Evolutionary conservation across 2,113 vertebrate species (phyloP).

Genomic region (Chionomys nivalis): DNA sequence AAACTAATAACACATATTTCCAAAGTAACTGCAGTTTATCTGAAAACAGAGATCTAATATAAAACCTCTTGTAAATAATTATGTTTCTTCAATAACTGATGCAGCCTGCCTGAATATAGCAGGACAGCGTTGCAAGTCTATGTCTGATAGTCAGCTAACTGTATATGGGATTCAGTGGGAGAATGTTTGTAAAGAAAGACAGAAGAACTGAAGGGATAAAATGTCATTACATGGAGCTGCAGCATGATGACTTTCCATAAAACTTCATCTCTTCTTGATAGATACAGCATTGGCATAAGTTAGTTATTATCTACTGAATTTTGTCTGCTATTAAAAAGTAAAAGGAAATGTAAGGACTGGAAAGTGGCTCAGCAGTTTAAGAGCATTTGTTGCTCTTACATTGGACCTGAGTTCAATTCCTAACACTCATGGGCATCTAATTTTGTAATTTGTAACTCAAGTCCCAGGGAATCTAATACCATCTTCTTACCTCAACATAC

Average conservation of each 20-base stretch:
- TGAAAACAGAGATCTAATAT: constrained; percentile 38
- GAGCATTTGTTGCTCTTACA: neutral
- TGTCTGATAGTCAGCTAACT: neutral
- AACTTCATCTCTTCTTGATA: neutral
- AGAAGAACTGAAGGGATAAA: neutral
- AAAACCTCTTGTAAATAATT: neutral
- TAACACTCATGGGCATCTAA: too few relatives aligned
- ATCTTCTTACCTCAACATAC: neutral
- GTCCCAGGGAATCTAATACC: neutral
- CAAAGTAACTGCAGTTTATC: constrained; percentile 41
- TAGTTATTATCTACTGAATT: neutral
- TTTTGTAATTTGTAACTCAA: neutral
- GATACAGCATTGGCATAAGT: neutral
- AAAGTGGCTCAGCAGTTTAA: neutral
- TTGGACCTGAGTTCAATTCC: neutral
- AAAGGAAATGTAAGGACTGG: neutral
- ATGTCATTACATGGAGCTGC: neutral
- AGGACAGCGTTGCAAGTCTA: neutral
- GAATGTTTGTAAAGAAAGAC: neutral
- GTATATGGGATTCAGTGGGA: neutral
- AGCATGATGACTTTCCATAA: neutral
- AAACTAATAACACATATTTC: neutral
- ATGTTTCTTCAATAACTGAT: neutral
- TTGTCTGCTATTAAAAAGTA: neutral
- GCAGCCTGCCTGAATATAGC: neutral